These are phyloP conservation scores for Donacobius atricapilla DNA, from an alignment of 2,113 vertebrate genomes.

Conservation along the genomic window DNA sequence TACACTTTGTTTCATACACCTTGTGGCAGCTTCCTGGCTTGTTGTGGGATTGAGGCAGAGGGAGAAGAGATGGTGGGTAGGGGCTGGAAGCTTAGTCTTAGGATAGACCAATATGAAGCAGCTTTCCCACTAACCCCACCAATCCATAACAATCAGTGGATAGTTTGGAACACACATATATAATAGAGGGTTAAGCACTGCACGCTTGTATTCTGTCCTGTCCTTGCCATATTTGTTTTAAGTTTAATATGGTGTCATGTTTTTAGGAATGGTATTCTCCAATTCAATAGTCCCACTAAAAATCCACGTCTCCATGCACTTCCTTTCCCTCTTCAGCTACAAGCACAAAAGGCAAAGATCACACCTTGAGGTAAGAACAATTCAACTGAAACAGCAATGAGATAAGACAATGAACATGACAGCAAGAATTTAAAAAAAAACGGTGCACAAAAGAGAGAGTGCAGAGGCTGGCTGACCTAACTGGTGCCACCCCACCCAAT, in stretches of 20 bases:
- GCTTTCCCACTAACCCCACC: background rate
- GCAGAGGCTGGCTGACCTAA: background rate
- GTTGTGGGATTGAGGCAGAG: background rate
- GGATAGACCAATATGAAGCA: background rate
- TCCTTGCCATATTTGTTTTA: background rate
- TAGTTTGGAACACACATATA: background rate
- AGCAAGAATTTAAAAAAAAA: background rate
- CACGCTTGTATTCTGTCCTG: background rate
- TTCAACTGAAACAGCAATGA: background rate
- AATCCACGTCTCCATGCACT: accelerated
- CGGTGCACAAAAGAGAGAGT: background rate
- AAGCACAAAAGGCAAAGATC: background rate
- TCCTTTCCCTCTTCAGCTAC: background rate
- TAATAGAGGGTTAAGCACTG: background rate
- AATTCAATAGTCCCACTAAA: background rate
- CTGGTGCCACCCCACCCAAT: accelerated
- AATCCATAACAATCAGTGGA: background rate
- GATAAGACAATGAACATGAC: background rate
- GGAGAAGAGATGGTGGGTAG: background rate
- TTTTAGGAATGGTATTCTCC: background rate
- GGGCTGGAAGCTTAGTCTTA: background rate
- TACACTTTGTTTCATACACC: background rate
- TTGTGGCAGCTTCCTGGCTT: background rate
- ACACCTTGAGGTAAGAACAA: background rate
- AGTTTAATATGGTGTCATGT: background rate